phyloP scores from a whole-genome alignment of 2,888 invertebrate species.

The Crepidodera aurea region DNA sequence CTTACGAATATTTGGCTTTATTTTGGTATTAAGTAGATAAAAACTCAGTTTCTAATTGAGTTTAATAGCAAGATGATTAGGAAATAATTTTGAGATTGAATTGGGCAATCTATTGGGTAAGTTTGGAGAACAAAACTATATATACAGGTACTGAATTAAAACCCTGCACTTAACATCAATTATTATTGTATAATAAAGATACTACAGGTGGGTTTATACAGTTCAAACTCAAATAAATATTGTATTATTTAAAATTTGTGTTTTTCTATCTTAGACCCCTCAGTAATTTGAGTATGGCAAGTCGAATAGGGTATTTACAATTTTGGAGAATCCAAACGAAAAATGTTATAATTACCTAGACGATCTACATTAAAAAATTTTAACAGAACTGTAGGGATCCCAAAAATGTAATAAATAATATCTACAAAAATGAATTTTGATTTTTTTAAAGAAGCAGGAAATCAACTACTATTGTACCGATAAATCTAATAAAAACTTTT shows the following conservation, averaged over 20 bases:
- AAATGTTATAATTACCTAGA: too few relatives aligned
- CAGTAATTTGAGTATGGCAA: too few relatives aligned
- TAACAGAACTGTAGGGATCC: too few relatives aligned
- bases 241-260: not conserved
- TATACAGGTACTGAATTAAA: constrained; percentile 7
- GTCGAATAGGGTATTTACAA: too few relatives aligned
- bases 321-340: too few relatives aligned
- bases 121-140: not conserved
- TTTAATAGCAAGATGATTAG: too few relatives aligned
- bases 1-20: not conserved
- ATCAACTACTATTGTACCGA: too few relatives aligned
- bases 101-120: not conserved
- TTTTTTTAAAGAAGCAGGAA: too few relatives aligned
- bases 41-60: not conserved
- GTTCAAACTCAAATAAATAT: constrained; percentile 16
- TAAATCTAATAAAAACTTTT: too few relatives aligned
- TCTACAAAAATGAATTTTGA: too few relatives aligned
- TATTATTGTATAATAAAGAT: constrained; percentile 14
- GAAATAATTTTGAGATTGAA: not conserved
- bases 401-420: too few relatives aligned
- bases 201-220: constrained; percentile 16
- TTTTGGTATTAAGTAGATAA: not conserved
- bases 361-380: too few relatives aligned
- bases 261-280: not conserved
- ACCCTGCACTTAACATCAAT: constrained; percentile 14